phyloP scores from a whole-genome alignment of 2,888 invertebrate species.

The Leptopilina drosophilae region DNA sequence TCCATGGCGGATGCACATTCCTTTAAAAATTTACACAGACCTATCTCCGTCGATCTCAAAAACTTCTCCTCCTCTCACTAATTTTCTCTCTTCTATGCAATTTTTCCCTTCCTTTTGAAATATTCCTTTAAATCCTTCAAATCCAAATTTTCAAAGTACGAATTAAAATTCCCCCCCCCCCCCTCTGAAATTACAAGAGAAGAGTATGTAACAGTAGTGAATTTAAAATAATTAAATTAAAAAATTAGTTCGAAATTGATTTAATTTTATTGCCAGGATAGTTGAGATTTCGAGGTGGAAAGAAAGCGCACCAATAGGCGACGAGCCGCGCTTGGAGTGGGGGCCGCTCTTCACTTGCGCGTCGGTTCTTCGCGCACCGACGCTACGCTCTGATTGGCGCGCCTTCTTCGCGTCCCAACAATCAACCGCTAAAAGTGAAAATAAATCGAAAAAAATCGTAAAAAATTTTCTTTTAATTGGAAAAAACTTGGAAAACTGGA shows the following conservation, averaged over 20 bases:
- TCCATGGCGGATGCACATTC: slow-evolving; percentile 40
- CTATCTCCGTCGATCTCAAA: neutral
- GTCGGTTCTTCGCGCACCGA: too few relatives aligned
- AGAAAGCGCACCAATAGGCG: too few relatives aligned
- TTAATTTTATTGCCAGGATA: neutral
- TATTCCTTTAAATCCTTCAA: too few relatives aligned
- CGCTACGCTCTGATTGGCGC: neutral
- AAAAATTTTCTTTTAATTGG: neutral
- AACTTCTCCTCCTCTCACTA: neutral
- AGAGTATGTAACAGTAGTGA: too few relatives aligned
- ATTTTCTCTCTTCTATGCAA: neutral
- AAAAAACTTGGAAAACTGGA: neutral
- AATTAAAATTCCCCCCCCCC: neutral
- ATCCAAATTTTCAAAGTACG: too few relatives aligned
- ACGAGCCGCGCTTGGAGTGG: too few relatives aligned
- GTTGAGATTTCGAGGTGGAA: neutral
- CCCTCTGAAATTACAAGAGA: too few relatives aligned
- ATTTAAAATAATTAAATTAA: too few relatives aligned
- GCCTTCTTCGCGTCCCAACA: neutral
- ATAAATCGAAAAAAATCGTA: neutral
- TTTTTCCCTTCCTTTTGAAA: too few relatives aligned
- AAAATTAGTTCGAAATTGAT: neutral
- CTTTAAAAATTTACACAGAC: slow-evolving; percentile 30
- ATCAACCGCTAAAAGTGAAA: too few relatives aligned
- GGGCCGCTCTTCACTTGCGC: too few relatives aligned